Evolutionary conservation across 2,888 invertebrate genomes (phyloP), one percentile per base, ranked within the genome.

Genomic region (Spisula solida): DNA sequence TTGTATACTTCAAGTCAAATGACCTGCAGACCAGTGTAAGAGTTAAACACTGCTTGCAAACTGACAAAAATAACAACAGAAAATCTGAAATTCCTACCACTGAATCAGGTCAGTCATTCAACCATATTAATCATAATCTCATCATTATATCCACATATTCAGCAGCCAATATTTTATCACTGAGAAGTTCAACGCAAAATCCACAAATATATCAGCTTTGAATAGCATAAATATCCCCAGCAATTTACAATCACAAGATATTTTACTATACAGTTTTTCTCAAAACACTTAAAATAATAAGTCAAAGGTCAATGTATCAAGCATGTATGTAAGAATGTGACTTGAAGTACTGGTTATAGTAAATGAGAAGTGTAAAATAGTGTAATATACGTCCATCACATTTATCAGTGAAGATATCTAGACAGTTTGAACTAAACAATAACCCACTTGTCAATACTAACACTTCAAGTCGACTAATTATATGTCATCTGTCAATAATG

Each of bases 351-450:
- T 16, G 34, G 14, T 25, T 12, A 70, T 25, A 29, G 70, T n/a
- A 1, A 75, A 34, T 75, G 34, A 34, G 1, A 31, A 75, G 31
- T 60, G 60, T 75, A 34, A n/a, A n/a, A n/a, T 34, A 66, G 60
- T 75, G 31, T 41, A 41, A 8, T 31, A 25, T 75, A 4, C 8
- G 31, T 34, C 5, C 34, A 25, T 34, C 16, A 18, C 34, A 18
- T 12, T 25, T 14, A 75, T 75, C 75, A 31, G 29, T 75, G 34
- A 75, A 34, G 31, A 75, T 18, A 34, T 25, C 25, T 4, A 31
- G 75, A 75, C 75, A 75, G 75, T 31, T 75, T 75, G 16, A 31
- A 75, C n/a, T 75, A 16, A 75, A 75, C 75, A 75, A 75, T 75
- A 31, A 31, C 14, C 31, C 75, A 75, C 31, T 75, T 75, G 75